phyloP scores from a whole-genome alignment of 2,113 vertebrate species.

The Sclerurus mexicanus region DNA sequence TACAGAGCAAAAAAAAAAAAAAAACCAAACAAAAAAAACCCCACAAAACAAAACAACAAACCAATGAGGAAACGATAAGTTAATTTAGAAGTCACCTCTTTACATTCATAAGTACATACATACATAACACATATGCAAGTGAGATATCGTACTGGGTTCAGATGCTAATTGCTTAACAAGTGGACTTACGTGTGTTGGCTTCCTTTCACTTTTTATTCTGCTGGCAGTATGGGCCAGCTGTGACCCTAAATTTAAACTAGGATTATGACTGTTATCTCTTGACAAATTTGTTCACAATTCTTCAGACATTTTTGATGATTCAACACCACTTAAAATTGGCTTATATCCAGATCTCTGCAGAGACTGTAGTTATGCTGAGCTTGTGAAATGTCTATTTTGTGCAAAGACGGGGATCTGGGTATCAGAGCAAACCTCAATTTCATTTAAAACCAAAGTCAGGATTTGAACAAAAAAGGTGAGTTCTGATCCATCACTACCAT shows the following conservation, averaged over 20 bases:
- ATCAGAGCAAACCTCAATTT: not conserved
- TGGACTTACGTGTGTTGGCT: not conserved
- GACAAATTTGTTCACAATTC: constrained; percentile 8
- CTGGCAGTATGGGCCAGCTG: not conserved
- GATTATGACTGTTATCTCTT: not conserved
- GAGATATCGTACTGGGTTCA: not conserved
- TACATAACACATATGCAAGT: not conserved
- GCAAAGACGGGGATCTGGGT: not conserved
- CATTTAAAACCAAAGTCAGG: not conserved
- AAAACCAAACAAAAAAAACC: no score
- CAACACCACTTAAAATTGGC: not conserved
- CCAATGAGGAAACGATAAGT: not conserved
- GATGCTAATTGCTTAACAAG: not conserved
- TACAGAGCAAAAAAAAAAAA: not conserved
- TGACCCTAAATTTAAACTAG: not conserved
- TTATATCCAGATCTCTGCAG: not conserved
- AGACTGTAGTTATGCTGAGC: not conserved
- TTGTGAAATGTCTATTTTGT: not conserved
- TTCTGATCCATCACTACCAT: not conserved
- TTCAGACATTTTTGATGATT: constrained; percentile 8
- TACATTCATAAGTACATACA: not conserved
- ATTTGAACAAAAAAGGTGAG: not conserved
- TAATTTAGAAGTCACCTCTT: not conserved
- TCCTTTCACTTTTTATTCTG: not conserved
- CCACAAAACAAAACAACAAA: no score